These are phyloP conservation scores for Eubasilissa regina DNA, from an alignment of 1,140 invertebrate species.

Conservation along the genomic window DNA sequence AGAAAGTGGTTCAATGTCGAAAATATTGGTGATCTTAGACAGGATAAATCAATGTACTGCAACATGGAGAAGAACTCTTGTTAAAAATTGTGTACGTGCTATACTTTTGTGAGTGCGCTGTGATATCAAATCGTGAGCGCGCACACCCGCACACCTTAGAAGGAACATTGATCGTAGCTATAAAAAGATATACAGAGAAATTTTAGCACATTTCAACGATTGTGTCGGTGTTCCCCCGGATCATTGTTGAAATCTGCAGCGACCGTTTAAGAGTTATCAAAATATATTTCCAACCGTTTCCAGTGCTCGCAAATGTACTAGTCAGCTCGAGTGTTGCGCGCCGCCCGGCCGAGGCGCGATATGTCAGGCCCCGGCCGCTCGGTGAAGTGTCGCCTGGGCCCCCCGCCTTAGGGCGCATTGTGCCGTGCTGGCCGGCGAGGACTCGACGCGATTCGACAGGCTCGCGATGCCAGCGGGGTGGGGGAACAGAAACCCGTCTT, in stretches of 20 bases:
- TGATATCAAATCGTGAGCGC: no score
- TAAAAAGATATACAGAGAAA: no score
- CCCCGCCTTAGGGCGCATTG: neutral
- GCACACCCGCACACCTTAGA: no score
- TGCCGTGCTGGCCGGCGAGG: neutral
- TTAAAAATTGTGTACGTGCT: no score
- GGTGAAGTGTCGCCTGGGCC: neutral
- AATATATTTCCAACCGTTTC: constrained; percentile 10
- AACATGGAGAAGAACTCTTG: no score
- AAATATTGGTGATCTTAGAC: no score
- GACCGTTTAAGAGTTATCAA: neutral
- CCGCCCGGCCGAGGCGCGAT: neutral
- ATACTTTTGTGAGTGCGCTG: no score
- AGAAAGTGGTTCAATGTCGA: no score
- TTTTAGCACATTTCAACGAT: no score
- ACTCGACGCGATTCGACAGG: neutral
- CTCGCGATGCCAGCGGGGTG: neutral
- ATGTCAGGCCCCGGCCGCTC: neutral
- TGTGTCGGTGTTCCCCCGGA: neutral
- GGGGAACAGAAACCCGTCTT: constrained; percentile 14
- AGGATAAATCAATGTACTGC: no score
- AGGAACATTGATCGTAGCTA: no score
- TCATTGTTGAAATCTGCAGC: constrained; percentile 19
- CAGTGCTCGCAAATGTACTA: constrained; percentile 10
- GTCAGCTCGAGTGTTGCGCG: constrained; percentile 4